Percentiles rank a stretch among this genome's conserved stretches.
Evolutionary conservation across 2,113 vertebrate genomes (phyloP).

Genomic region (Chaetops frenatus): DNA sequence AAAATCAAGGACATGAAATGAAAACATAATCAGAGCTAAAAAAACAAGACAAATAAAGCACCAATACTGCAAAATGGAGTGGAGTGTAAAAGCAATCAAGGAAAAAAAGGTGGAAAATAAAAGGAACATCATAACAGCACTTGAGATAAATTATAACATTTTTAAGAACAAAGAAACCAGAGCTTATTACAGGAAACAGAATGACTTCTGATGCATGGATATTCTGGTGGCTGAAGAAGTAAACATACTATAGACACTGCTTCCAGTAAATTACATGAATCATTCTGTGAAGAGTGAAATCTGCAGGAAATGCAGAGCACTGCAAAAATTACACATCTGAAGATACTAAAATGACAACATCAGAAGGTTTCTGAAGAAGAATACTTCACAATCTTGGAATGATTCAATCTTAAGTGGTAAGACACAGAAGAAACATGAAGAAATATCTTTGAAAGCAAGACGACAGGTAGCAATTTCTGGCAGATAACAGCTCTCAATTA

Average conservation of each 20-base stretch:
- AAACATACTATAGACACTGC: background rate
- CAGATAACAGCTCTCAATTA: no score
- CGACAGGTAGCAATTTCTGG: no score
- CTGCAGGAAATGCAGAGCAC: no score
- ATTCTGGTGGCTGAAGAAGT: background rate
- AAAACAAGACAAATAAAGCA: background rate
- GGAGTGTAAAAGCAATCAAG: background rate
- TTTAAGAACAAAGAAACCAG: background rate
- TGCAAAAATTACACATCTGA: no score
- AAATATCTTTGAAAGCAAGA: no score
- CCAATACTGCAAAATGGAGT: background rate
- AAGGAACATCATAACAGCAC: background rate
- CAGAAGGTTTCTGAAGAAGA: no score
- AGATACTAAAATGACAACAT: no score
- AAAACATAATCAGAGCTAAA: background rate
- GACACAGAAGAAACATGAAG: no score
- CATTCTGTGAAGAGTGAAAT: no score
- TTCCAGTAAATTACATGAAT: no score
- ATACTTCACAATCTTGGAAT: no score
- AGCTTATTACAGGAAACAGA: background rate
- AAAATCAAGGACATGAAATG: background rate
- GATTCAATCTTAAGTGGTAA: no score
- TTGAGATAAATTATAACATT: background rate
- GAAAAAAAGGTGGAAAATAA: conserved; percentile 2
- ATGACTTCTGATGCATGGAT: background rate